A percentile compares a stretch with the other conserved stretches of the same genome.
Evolutionary conservation across 1,140 invertebrate genomes (phyloP).

Genomic region (Acromyrmex heyeri): DNA sequence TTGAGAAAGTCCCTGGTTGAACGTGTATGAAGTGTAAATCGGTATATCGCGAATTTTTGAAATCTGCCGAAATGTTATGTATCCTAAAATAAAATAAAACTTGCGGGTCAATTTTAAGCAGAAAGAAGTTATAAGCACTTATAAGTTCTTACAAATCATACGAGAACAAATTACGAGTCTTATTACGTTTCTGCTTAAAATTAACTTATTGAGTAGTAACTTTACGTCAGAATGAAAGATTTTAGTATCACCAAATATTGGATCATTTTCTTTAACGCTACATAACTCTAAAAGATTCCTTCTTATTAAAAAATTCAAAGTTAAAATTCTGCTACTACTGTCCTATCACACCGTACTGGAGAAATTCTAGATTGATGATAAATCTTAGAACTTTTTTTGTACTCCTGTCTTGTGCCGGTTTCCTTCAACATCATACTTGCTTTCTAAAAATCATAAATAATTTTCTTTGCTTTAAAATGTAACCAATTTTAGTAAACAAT

Average conservation of each 20-base stretch:
- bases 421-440: neutral
- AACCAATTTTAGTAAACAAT: neutral
- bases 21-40: slow-evolving; percentile 22
- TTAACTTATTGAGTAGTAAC: neutral
- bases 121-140: too few species aligned
- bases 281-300: slow-evolving; percentile 29
- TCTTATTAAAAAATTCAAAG: neutral
- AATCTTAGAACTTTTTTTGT: neutral
- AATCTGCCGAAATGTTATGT: neutral
- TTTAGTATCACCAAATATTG: neutral
- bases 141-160: too few species aligned
- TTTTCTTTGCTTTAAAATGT: slow-evolving; percentile 4
- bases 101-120: neutral
- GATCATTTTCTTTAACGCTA: neutral
- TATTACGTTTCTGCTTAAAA: too few species aligned
- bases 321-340: neutral
- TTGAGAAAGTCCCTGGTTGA: slow-evolving; percentile 22
- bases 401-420: neutral
- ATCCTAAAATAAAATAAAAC: neutral
- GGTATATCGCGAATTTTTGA: slow-evolving; percentile 1
- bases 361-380: slow-evolving; percentile 12
- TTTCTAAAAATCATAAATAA: slow-evolving; percentile 39
- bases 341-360: neutral
- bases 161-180: too few species aligned
- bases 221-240: neutral